Conservation (phyloP, 2,888 invertebrate genomes). For the Augiades crinisus region DNA sequence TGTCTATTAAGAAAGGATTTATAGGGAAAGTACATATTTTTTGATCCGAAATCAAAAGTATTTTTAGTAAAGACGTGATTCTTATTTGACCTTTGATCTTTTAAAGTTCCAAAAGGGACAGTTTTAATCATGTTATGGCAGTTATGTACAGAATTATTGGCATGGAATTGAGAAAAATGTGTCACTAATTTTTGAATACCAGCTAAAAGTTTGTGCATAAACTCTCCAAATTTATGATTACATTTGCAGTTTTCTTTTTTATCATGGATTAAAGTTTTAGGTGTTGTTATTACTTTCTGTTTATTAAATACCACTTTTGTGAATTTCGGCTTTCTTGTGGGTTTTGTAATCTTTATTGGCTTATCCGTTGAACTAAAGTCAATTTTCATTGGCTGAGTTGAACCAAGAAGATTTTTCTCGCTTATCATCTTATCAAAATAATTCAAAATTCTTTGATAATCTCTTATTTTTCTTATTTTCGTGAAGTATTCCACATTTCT, state of each 20-base stretch:
- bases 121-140: neutral
- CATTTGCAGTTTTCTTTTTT: slow-evolving; percentile 45
- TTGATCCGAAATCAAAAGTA: too few species aligned
- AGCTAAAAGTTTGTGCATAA: slow-evolving; percentile 44
- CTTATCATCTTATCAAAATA: slow-evolving; percentile 64
- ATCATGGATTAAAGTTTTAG: slow-evolving; percentile 6
- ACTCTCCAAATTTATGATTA: slow-evolving; percentile 40
- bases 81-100: neutral
- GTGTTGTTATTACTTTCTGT: slow-evolving; percentile 2
- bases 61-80: neutral
- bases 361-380: slow-evolving; percentile 33
- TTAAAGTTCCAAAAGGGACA: neutral
- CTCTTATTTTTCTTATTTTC: slow-evolving; percentile 59
- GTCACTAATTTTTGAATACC: slow-evolving; percentile 45
- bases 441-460: slow-evolving; percentile 58
- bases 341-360: slow-evolving; percentile 22
- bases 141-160: neutral
- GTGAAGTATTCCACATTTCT: slow-evolving; percentile 61
- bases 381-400: slow-evolving; percentile 39
- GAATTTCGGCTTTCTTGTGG: slow-evolving; percentile 16
- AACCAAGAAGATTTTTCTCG: slow-evolving; percentile 44
- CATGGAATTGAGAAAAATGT: slow-evolving; percentile 21
- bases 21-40: neutral
- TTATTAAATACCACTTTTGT: slow-evolving; percentile 2
- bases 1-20: slow-evolving; percentile 15